Evolutionary conservation across 1,140 invertebrate genomes (phyloP), one percentile per base, ranked within the genome.

Genomic region (Polypedilum pembai): DNA sequence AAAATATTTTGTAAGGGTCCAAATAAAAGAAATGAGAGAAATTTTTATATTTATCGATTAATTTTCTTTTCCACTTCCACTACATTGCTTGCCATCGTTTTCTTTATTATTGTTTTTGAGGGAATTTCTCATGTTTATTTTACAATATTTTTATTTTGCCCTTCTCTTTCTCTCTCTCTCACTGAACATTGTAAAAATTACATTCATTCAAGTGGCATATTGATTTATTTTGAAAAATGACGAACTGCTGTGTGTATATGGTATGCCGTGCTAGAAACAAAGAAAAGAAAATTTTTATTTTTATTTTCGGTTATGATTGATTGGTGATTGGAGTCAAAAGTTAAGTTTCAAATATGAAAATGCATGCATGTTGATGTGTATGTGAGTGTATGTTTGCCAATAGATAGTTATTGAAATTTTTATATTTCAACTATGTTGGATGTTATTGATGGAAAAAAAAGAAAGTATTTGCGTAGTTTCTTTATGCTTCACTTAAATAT

Each of bases 71-170:
- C n/a, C n/a, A n/a, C n/a, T n/a, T n/a, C n/a, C n/a, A n/a, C n/a
- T n/a, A n/a, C 24, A 33, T 33, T 33, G 24, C 24, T 33, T 33
- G 24, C 24, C 24, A 33, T 33, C 5, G 24, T 33, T 33, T 56
- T 56, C 45, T 15, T 56, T 33, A 33, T 33, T 33, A 33, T 33
- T 33, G n/a, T 56, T 56, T 56, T 56, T 56, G 45, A 56, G 20
- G 65, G 65, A 21, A 69, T 69, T 69, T 69, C 65, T 69, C 17
- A 69, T 69, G 65, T 69, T 69, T 69, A 69, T 69, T 69, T 69
- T 69, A 69, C 20, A 69, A 69, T 69, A 69, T 18, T 69, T 69
- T 69, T 69, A 20, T 20, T 21, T 69, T 10, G 17, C 65, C 45
- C 45, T 56, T n/a, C n/a, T n/a, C n/a, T n/a, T n/a, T n/a, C n/a